Conservation (phyloP, 2,888 invertebrate species). For the Danaus chrysippus region DNA sequence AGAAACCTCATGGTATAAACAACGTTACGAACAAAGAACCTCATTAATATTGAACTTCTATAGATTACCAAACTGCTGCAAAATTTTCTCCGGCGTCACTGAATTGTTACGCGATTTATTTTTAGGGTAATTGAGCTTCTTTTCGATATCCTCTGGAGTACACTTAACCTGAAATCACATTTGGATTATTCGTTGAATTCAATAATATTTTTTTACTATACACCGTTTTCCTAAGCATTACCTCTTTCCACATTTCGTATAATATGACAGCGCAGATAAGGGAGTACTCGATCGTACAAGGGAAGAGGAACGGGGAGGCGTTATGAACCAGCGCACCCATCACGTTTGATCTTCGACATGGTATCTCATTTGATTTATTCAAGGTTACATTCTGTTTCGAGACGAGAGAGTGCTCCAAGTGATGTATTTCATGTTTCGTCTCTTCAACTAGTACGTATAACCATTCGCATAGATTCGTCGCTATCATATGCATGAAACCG, state of each 20-base stretch:
- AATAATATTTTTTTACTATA: neutral
- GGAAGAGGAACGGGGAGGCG: constrained; percentile 89
- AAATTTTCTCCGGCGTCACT: constrained; percentile 72
- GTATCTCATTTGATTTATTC: constrained; percentile 43
- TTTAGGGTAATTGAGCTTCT: constrained; percentile 57
- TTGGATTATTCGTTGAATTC: neutral
- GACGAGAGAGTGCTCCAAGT: constrained; percentile 76
- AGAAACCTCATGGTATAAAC: constrained; percentile 30
- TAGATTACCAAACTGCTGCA: constrained; percentile 69
- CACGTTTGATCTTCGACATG: constrained; percentile 81
- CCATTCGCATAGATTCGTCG: constrained; percentile 96
- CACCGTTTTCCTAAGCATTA: constrained; percentile 41
- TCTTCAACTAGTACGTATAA: constrained; percentile 91
- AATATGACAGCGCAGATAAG: constrained; percentile 93
- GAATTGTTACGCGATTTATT: constrained; percentile 71
- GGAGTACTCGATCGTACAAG: constrained; percentile 94
- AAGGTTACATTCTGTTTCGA: constrained; percentile 34
- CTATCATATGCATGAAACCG: constrained; percentile 96
- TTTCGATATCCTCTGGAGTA: constrained; percentile 70
- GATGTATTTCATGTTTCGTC: constrained; percentile 91
- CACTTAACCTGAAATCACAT: constrained; percentile 66
- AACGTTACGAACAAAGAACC: neutral
- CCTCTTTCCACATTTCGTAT: constrained; percentile 95
- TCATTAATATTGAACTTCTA: neutral
- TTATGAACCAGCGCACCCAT: constrained; percentile 86